These are phyloP conservation scores for Stylophora pistillata DNA, from an alignment of 64 coral and sea anemone species.

Conservation along the genomic window DNA sequence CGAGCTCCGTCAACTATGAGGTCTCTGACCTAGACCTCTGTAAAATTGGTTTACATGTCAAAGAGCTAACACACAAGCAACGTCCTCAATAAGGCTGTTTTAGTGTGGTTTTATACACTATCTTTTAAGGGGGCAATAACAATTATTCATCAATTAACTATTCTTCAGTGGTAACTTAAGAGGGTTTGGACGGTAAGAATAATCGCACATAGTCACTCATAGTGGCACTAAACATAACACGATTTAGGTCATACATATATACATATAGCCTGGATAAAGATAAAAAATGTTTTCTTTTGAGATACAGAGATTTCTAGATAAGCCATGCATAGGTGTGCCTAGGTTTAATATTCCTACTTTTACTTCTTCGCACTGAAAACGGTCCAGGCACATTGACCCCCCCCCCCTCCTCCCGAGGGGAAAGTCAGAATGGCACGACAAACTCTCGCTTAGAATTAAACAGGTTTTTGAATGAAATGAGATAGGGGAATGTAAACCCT, in stretches of 20 bases:
- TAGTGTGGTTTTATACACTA: not conserved
- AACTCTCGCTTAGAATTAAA: too few relatives aligned
- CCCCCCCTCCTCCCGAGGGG: too few relatives aligned
- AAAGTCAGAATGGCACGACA: too few relatives aligned
- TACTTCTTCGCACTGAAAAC: too few relatives aligned
- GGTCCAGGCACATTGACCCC: too few relatives aligned
- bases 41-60: not conserved
- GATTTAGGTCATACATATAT: not conserved
- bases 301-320: not conserved
- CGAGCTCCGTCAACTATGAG: too few relatives aligned
- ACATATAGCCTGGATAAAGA: not conserved
- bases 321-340: too few relatives aligned
- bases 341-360: too few relatives aligned
- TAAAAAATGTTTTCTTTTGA: conserved; percentile 32
- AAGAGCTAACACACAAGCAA: not conserved
- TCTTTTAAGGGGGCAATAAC: not conserved
- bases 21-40: too few relatives aligned
- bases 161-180: not conserved
- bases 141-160: not conserved
- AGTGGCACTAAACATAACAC: not conserved
- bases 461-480: too few relatives aligned
- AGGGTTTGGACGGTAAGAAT: not conserved
- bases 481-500: too few relatives aligned
- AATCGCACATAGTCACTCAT: not conserved
- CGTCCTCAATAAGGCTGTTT: not conserved